phyloP scores from a whole-genome alignment of 2,797 vertebrate species.

The Tragopan temminckii region DNA sequence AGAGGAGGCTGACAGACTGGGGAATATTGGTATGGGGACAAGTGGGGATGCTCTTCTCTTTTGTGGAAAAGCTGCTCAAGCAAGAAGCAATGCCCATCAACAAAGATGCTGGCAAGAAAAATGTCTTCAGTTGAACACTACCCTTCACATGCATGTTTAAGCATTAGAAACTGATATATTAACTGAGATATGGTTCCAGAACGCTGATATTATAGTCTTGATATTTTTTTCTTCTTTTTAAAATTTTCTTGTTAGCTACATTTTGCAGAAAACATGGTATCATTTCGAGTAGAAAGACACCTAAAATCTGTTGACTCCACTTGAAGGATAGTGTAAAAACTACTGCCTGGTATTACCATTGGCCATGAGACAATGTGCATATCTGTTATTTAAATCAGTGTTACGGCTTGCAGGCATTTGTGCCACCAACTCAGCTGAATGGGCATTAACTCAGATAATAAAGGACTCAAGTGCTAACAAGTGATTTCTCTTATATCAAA shows the following conservation, averaged over 20 bases:
- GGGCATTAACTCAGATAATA: not conserved
- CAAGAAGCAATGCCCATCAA: not conserved
- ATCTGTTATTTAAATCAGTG: not conserved
- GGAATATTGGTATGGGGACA: fast-evolving
- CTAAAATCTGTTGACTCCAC: not conserved
- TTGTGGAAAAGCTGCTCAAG: not conserved
- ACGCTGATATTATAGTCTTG: not conserved
- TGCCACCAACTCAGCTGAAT: not conserved
- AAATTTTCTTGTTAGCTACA: not conserved
- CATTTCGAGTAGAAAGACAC: not conserved
- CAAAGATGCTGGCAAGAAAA: not conserved
- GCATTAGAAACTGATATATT: not conserved
- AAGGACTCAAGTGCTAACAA: not conserved
- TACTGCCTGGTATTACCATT: not conserved
- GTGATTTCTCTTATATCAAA: not conserved
- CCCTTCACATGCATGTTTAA: not conserved
- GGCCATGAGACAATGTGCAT: not conserved
- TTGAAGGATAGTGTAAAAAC: not conserved
- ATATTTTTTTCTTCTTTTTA: fast-evolving
- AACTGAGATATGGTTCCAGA: not conserved
- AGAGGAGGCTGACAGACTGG: not conserved
- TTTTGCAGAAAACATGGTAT: not conserved
- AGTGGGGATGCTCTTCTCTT: not conserved
- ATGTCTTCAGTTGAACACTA: not conserved
- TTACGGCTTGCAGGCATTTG: not conserved